Evolutionary conservation across 2,888 invertebrate genomes (phyloP), one percentile per base, ranked within the genome.

Genomic region (Marasmarcha lunaedactyla): DNA sequence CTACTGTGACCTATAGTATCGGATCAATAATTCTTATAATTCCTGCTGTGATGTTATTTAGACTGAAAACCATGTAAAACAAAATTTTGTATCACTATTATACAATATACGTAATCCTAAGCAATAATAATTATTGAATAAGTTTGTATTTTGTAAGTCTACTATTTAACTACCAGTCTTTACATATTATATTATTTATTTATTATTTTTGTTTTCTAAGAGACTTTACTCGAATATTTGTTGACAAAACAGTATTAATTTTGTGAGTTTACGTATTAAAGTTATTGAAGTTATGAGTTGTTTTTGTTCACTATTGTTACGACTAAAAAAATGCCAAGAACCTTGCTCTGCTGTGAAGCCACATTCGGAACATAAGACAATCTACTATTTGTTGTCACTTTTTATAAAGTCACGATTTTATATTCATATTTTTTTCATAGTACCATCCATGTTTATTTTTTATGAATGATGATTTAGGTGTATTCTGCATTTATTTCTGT

Each of bases 11-110:
- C 0, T 98, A 98, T 65, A 79, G 90, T 2, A 72, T 89, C 25
- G 97, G 97, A 11, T 92, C 94, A 14, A 50, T 90, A 26, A 76
- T 89, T 37, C 85, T 97, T 44, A 56, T 93, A 35, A 78, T 93
- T 69, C 97, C 97, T 46, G 90, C 91, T 52, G 63, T 90, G 60
- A 87, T 88, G 72, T 71, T 90, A 51, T 85, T 83, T 59, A 71
- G 69, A 71, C 71, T 81, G 66, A 79, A 71, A 47, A 68, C 62
- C 10, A n/a, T n/a, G 4, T 11, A 30, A 30, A 30, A 2, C 2
- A 7, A 40, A 11, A 4, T n/a, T 30, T 30, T 11, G 3, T 30
- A 30, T 30, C 10, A 3, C n/a, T 10, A 30, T n/a, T 30, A 30
- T 10, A n/a, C 30, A 30, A n/a, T 3, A 4, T 30, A 30, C 4